Percentiles rank a stretch among this genome's conserved stretches.
phyloP scores from a whole-genome alignment of 2,888 invertebrate genomes.

The Thymelicus acteon region DNA sequence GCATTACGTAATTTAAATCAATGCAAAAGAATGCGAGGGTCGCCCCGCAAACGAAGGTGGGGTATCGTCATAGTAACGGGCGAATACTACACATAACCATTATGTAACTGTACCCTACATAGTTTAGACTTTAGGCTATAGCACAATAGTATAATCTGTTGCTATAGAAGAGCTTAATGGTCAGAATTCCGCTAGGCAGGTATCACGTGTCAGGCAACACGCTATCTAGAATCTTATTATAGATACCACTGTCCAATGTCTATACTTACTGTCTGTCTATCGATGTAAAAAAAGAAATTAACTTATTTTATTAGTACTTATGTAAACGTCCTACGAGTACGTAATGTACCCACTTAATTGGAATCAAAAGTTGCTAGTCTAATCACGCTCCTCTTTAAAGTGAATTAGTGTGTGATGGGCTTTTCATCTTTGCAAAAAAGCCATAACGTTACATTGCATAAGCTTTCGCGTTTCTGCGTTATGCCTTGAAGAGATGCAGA shows the following conservation, averaged over 20 bases:
- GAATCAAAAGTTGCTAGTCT: no score
- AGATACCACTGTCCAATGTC: no score
- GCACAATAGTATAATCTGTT: background rate
- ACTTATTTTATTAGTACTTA: no score
- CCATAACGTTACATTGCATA: constrained; percentile 4
- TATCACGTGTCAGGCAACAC: no score
- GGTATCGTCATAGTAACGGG: constrained; percentile 26
- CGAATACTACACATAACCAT: constrained; percentile 9
- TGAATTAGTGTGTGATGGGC: background rate
- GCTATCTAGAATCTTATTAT: no score
- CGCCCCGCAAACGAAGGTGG: constrained; percentile 23
- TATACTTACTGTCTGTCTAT: no score
- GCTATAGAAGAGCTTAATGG: no score
- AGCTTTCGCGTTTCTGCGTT: constrained; percentile 9
- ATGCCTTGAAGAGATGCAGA: background rate
- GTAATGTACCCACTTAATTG: no score
- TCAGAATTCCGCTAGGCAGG: no score
- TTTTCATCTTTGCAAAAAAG: constrained; percentile 13
- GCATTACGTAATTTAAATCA: constrained; percentile 33
- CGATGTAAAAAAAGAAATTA: no score
- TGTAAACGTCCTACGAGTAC: no score
- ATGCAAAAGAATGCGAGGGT: constrained; percentile 34
- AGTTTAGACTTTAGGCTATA: constrained; percentile 8
- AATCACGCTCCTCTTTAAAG: no score
- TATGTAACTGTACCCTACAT: constrained; percentile 11